These are phyloP conservation scores for Cephus nigrinus DNA, from an alignment of 2,888 invertebrate genomes.

Conservation along the genomic window DNA sequence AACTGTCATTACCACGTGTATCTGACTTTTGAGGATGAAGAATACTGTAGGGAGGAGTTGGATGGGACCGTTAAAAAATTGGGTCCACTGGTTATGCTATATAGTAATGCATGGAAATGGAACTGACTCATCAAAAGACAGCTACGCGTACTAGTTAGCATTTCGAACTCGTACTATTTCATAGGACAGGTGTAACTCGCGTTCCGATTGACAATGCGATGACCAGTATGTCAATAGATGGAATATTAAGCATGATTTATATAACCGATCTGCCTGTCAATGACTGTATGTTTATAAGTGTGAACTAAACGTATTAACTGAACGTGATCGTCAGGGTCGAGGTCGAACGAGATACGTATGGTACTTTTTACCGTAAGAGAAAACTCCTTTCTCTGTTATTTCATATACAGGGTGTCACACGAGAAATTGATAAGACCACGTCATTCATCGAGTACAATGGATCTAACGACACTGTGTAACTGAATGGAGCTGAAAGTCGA, in stretches of 20 bases:
- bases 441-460: not conserved
- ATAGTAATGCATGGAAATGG: not conserved
- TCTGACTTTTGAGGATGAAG: not conserved
- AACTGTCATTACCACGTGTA: not conserved
- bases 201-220: conserved; percentile 5
- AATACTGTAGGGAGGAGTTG: not conserved
- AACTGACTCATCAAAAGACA: conserved; percentile 25
- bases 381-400: not conserved
- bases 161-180: conserved; percentile 20
- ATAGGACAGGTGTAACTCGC: conserved; percentile 7
- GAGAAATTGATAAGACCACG: not conserved
- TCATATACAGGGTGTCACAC: not conserved
- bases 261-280: not conserved
- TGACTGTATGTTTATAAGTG: not conserved
- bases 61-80: not conserved
- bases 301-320: not conserved
- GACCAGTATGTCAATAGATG: not conserved
- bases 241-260: conserved; percentile 1
- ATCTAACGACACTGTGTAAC: not conserved
- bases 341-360: not conserved
- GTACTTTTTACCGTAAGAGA: not conserved
- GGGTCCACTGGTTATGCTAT: not conserved
- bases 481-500: not conserved
- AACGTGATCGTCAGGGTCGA: not conserved
- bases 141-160: conserved; percentile 29